Percentiles rank a stretch among this genome's conserved stretches.
These are phyloP conservation scores for Drosophila arizonae DNA, from an alignment of 1,140 invertebrate genomes.

Conservation along the genomic window DNA sequence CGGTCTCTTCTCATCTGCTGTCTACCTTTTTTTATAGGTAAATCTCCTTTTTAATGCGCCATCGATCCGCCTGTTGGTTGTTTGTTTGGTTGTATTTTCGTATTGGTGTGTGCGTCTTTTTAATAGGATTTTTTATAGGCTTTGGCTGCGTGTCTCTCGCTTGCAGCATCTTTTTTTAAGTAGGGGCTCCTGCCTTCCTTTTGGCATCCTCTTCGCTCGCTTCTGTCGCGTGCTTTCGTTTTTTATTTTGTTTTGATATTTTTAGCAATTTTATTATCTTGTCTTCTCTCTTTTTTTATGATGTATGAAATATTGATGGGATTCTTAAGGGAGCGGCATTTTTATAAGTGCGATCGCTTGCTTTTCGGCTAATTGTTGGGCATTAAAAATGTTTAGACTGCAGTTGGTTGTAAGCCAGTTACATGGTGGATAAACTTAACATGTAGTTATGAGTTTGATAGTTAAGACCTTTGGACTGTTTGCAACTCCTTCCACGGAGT, in stretches of 20 bases:
- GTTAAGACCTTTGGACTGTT: too few relatives aligned
- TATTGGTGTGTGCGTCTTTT: slow-evolving; percentile 62
- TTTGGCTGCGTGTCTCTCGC: slow-evolving; percentile 32
- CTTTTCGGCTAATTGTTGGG: slow-evolving; percentile 37
- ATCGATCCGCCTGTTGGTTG: slow-evolving; percentile 59
- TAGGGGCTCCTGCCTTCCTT: slow-evolving; percentile 14
- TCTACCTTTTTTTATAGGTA: slow-evolving; percentile 75
- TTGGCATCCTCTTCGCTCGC: slow-evolving; percentile 23
- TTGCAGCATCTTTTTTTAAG: slow-evolving; percentile 44
- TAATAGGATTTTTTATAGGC: slow-evolving; percentile 75
- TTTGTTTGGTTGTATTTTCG: slow-evolving; percentile 40
- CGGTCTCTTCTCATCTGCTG: slow-evolving; percentile 51
- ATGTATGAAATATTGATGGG: slow-evolving; percentile 53
- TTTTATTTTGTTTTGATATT: slow-evolving; percentile 51
- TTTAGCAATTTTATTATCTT: slow-evolving; percentile 58
- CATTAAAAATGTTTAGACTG: neutral
- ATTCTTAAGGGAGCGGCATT: slow-evolving; percentile 7
- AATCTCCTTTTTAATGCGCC: slow-evolving; percentile 72
- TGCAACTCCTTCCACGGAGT: too few relatives aligned
- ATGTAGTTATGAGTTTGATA: too few relatives aligned
- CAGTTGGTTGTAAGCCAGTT: neutral
- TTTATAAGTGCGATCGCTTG: slow-evolving; percentile 31
- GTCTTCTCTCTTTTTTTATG: slow-evolving; percentile 41
- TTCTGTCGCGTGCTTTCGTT: slow-evolving; percentile 59
- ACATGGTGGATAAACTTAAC: neutral